Conservation (phyloP, 2,888 invertebrate genomes). For the Aphodius granarius region DNA sequence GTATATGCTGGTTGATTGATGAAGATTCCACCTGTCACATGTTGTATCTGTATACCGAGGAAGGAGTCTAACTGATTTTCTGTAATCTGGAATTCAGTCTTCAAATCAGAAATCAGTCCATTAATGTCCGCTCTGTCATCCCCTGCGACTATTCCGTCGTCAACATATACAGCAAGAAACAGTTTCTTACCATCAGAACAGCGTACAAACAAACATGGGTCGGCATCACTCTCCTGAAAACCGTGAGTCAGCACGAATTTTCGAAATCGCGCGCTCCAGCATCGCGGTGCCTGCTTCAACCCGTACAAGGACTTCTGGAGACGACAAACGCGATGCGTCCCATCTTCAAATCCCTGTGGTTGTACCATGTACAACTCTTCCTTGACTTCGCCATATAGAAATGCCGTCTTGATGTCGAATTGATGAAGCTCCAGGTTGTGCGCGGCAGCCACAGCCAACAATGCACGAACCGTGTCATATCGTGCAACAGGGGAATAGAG, state of each 20-base stretch:
- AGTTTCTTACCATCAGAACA: constrained; percentile 29
- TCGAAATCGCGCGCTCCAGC: constrained; percentile 38
- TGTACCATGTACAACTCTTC: constrained; percentile 38
- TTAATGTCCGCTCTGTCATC: constrained; percentile 17
- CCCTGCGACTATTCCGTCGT: constrained; percentile 39
- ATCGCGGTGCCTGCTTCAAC: constrained; percentile 45
- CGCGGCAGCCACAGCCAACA: not conserved
- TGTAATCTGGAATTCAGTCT: not conserved
- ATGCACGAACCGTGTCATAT: not conserved
- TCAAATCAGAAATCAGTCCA: too few relatives aligned
- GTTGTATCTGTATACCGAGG: not conserved
- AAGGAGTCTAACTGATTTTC: not conserved
- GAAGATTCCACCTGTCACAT: not conserved
- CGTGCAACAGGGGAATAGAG: not conserved
- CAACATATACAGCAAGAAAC: constrained; percentile 43
- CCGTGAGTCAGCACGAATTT: constrained; percentile 36
- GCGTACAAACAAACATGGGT: constrained; percentile 42
- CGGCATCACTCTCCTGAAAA: constrained; percentile 37
- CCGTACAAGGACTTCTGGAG: constrained; percentile 45
- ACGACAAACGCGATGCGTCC: constrained; percentile 39
- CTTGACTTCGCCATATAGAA: not conserved
- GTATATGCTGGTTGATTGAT: not conserved
- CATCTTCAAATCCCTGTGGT: constrained; percentile 43
- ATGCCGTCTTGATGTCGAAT: constrained; percentile 2
- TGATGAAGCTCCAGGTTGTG: not conserved